Base-by-base conservation (phyloP, 1,140 invertebrate genomes). In the Megalonaias nervosa region DNA sequence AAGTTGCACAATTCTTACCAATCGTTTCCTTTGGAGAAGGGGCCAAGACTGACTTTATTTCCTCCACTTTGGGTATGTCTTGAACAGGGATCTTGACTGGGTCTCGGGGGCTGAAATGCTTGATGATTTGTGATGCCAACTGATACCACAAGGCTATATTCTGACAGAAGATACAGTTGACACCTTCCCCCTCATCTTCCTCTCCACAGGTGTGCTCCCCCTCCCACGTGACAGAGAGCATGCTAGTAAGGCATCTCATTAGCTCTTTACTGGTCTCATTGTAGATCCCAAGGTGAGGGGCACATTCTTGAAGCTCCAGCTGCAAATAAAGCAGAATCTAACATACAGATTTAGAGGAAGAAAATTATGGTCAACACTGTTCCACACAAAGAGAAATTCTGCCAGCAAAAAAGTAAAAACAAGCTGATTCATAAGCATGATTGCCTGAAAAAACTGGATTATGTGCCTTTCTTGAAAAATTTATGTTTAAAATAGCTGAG, bases 101-200 rank as follows among this genome's bases (percentile, higher is more conserved):
- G 74, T 90, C 87, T 38, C 85, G 92, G 0, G 95, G 95, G 64
- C 94, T 86, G 48, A 90, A 87, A 74, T 95, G 95, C 81, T 94
- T 93, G 66, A 97, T 93, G 19, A 97, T 91, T 82, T 95, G 93
- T 48, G 95, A 93, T 60, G 95, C 94, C 17, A 98, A 90, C 89
- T 99, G 97, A 91, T 98, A 97, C 95, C 97, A 98, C 87, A 98
- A 95, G 14, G 97, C 95, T 66, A 94, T 94, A 62, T 97, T 95
- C 89, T 98, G 97, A 91, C 98, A 99, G 86, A 96, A 96, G 48
- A 94, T 93, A 90, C 98, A 99, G 85, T 97, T 96, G 14, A 91
- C 91, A 58, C 89, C 75, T 64, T 88, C 84, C 26, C 82, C 83
- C 38, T 48, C 38, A 48, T 48, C 38, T n/a, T 88, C 88, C 65